These are phyloP conservation scores for Lophius piscatorius DNA, from an alignment of 2,113 vertebrate genomes.

Conservation along the genomic window DNA sequence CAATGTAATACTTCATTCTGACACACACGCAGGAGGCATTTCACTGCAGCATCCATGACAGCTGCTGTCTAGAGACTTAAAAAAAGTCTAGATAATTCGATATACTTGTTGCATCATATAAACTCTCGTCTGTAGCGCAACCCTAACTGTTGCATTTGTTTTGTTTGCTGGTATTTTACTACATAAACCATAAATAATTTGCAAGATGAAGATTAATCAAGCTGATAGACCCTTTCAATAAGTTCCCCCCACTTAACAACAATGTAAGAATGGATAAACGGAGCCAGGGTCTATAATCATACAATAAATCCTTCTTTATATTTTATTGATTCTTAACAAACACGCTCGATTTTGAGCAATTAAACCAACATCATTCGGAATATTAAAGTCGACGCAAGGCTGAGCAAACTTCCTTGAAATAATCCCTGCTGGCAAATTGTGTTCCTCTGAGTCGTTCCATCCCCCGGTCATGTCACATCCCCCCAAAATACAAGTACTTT, in stretches of 20 bases:
- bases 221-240: too few relatives aligned
- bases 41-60: slow-evolving; percentile 35
- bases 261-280: too few relatives aligned
- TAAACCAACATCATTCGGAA: slow-evolving; percentile 4
- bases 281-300: too few relatives aligned
- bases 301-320: too few relatives aligned
- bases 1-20: slow-evolving; percentile 51
- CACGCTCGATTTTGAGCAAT: background rate
- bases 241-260: too few relatives aligned
- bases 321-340: background rate
- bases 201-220: too few relatives aligned
- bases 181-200: background rate
- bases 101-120: slow-evolving; percentile 14
- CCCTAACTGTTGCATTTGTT: background rate
- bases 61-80: slow-evolving; percentile 48
- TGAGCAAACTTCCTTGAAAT: slow-evolving; percentile 64
- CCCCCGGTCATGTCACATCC: slow-evolving; percentile 55
- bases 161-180: background rate
- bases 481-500: slow-evolving; percentile 74
- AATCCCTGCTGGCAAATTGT: slow-evolving; percentile 55
- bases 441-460: slow-evolving; percentile 53
- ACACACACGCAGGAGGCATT: slow-evolving; percentile 54
- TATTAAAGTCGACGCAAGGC: slow-evolving; percentile 18
- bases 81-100: slow-evolving; percentile 37
- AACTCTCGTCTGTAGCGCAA: background rate